Base-by-base conservation (phyloP, 2,888 invertebrate genomes). In the Calameuta idolon region DNA sequence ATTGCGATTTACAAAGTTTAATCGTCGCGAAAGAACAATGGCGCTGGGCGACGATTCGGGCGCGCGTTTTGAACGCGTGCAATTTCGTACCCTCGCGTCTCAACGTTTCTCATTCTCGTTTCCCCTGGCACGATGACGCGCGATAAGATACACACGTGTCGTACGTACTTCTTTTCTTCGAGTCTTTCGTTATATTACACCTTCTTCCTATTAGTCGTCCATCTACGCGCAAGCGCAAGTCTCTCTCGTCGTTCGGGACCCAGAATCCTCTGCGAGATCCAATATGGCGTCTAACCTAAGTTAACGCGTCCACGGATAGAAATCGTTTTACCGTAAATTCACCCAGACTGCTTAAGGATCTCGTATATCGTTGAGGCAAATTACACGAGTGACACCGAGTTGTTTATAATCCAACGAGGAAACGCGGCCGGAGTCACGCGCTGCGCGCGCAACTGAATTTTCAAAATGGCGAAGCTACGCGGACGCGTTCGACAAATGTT, bases 211-310 rank as follows among this genome's bases (percentile, higher is more conserved):
- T 55, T 55, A 15, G 23, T 55, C 55, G 55, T 55, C 23, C 23
- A 55, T 55, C 23, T 55, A 55, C 55, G 55, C 23, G 9, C 55
- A 55, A 55, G 73, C 79, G 80, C 75, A 80, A 82, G 78, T 75
- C 69, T 80, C 79, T 77, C 81, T 55, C 23, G 55, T 55, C 55
- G 55, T 55, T 55, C 23, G 55, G 55, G 55, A 55, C 15, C 55
- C 23, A 55, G 23, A 55, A 55, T 55, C 9, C 55, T 23, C 55
- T 23, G 23, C 55, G 23, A 55, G 23, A 15, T 23, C 9, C 55
- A 55, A 23, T 23, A 55, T 5, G 55, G 23, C 55, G 55, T 55
- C 55, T 9, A 55, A 23, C 55, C 55, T 23, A 55, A 23, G 0
- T 23, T 23, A 23, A 23, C 23, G 5, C 23, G 23, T 55, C 55